These are phyloP conservation scores for Hermetia illucens DNA, from an alignment of 1,140 invertebrate genomes.

Conservation along the genomic window DNA sequence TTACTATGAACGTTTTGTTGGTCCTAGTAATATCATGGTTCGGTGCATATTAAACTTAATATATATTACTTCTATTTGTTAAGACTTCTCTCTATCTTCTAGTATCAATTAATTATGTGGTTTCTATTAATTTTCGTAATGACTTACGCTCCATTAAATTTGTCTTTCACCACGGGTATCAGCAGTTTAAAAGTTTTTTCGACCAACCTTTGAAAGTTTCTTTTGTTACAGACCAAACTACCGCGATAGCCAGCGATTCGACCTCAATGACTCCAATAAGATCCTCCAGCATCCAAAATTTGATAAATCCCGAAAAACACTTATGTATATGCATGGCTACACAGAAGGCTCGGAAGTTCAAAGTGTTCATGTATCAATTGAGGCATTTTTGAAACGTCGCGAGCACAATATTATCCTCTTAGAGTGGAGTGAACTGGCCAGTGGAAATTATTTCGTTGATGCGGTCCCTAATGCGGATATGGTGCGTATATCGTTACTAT, in stretches of 20 bases:
- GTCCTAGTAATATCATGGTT: too few species aligned
- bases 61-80: too few species aligned
- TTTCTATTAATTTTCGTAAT: too few species aligned
- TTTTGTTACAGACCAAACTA: slow-evolving; percentile 14
- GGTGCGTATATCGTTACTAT: too few species aligned
- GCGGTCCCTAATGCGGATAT: slow-evolving; percentile 36
- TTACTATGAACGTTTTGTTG: too few species aligned
- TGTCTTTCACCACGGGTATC: too few species aligned
- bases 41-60: too few species aligned
- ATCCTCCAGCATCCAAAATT: slow-evolving; percentile 31
- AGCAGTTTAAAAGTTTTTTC: too few species aligned
- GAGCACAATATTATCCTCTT: slow-evolving; percentile 35
- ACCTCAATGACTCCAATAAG: slow-evolving; percentile 17
- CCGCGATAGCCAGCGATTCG: slow-evolving; percentile 23
- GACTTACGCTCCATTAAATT: too few species aligned
- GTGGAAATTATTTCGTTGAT: slow-evolving; percentile 38
- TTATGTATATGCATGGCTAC: slow-evolving; percentile 42
- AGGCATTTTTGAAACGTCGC: slow-evolving; percentile 27
- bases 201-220: too few species aligned
- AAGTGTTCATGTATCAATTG: slow-evolving; percentile 36
- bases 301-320: slow-evolving; percentile 34
- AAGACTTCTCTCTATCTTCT: too few species aligned
- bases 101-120: too few species aligned
- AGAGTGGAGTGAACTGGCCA: slow-evolving; percentile 44
- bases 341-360: slow-evolving; percentile 39